Evolutionary conservation across 2,113 vertebrate genomes (phyloP).

Genomic region (Plectropomus leopardus): DNA sequence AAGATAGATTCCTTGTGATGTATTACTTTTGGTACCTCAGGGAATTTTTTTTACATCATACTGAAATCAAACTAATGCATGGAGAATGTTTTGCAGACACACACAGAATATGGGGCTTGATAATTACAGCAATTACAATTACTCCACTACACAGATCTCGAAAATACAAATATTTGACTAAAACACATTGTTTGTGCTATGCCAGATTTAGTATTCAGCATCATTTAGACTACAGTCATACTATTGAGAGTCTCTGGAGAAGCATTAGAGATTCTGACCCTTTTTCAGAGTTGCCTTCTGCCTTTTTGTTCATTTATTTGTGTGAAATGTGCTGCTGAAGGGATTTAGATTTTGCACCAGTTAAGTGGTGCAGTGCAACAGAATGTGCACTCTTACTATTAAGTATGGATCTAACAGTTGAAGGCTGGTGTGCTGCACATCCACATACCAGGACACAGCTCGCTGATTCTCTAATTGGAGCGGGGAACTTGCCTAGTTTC

Average conservation of each 20-base stretch:
- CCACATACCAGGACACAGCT: conserved; percentile 34
- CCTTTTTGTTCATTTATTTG: not conserved
- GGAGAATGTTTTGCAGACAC: conserved; percentile 24
- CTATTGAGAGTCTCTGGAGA: not conserved
- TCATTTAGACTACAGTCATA: not conserved
- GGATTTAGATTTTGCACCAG: conserved; percentile 20
- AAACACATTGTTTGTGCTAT: conserved; percentile 3
- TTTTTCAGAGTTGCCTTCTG: not conserved
- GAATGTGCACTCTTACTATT: conserved; percentile 23
- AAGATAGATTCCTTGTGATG: not conserved
- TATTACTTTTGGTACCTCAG: not conserved
- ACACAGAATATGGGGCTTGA: conserved; percentile 12
- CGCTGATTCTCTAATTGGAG: conserved; percentile 40
- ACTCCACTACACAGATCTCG: conserved; percentile 7
- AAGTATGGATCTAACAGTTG: conserved; percentile 31
- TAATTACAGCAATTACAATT: conserved; percentile 28
- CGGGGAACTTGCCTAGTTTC: conserved; percentile 19
- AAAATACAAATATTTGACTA: conserved; percentile 26
- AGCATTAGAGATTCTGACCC: not conserved
- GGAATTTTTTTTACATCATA: conserved; percentile 17
- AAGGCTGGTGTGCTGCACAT: conserved; percentile 24
- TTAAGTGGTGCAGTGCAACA: conserved; percentile 21
- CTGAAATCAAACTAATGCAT: conserved; percentile 16
- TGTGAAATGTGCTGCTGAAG: conserved; percentile 2
- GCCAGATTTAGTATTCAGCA: conserved; percentile 3